Base-by-base conservation (phyloP, 64 coral and sea anemone species). In the Montipora capricornis region DNA sequence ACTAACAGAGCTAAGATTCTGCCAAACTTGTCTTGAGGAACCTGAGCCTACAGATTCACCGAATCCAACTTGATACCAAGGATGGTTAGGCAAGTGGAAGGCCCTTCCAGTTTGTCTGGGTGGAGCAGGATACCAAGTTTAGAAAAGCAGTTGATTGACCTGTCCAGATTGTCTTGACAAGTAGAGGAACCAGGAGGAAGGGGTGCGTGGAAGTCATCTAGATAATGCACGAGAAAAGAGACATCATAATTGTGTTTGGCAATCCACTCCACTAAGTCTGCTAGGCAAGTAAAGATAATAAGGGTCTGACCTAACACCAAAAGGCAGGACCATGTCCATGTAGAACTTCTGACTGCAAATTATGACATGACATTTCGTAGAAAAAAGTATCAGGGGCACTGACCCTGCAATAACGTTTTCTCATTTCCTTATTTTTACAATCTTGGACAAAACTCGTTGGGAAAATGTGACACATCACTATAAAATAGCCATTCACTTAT, bases 41-140 rank as follows among this genome's bases (percentile, higher is more conserved):
- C 50, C 8, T 79, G 46, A 37, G 89, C 59, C 20, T 44, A 20
- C 19, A 87, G 73, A 3, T n/a, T 20, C 1, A 71, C 9, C 0
- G 89, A 95, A 60, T 95, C 88, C 2, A 91, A 22, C 8, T 95
- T 82, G 7, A 95, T 95, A 0, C 67, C 74, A 6, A 90, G 29
- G 17, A 87, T 68, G 1, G 81, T 83, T 1, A 91, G 9, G 80
- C 73, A 69, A 3, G 71, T 78, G 0, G 94, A 12, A 9, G 9
- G 61, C 16, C 4, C 61, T 16, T 66, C 61, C 16, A 66, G 71
- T 15, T 92, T 95, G 14, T 95, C 81, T 11, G 83, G 89, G 11
- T 58, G 78, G 12, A 95, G 26, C 6, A 68, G 87, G 45, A 91
- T 59, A 9, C 89, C 89, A 10, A 75, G 47, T 19, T 49, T 53